Evolutionary conservation across 1,140 invertebrate species (phyloP).

Genomic region (Scaptomyza pallida): DNA sequence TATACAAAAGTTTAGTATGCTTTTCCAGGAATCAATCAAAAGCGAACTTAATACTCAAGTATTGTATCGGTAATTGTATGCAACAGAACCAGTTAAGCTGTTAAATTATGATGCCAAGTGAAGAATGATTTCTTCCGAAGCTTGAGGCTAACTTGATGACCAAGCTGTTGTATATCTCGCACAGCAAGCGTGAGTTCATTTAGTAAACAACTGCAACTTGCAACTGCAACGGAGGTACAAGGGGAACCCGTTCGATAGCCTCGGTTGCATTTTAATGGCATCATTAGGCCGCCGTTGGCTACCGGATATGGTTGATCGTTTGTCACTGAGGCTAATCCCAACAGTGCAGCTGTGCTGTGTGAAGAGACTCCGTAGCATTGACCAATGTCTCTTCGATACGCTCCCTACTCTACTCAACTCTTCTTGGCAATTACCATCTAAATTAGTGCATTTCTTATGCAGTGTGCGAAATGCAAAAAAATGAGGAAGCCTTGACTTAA

Average conservation of each 20-base stretch:
- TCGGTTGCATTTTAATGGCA: constrained; percentile 73
- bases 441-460: constrained; percentile 76
- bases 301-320: constrained; percentile 80
- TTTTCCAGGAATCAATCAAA: no score
- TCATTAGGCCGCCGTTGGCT: constrained; percentile 72
- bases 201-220: not conserved
- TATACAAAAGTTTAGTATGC: no score
- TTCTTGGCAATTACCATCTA: constrained; percentile 69
- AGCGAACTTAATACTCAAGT: no score
- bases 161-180: not conserved
- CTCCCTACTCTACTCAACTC: not conserved
- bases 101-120: not conserved
- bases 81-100: not conserved
- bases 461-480: constrained; percentile 19
- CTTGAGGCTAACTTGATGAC: constrained; percentile 9
- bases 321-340: constrained; percentile 64
- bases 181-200: not conserved
- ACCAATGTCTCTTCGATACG: constrained; percentile 3
- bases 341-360: constrained; percentile 5
- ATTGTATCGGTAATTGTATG: no score
- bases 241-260: constrained; percentile 37
- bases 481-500: not conserved
- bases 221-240: not conserved
- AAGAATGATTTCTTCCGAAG: constrained; percentile 1
- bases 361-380: not conserved